Evolutionary conservation across 2,888 invertebrate genomes (phyloP).

Genomic region (Empis stercorea): DNA sequence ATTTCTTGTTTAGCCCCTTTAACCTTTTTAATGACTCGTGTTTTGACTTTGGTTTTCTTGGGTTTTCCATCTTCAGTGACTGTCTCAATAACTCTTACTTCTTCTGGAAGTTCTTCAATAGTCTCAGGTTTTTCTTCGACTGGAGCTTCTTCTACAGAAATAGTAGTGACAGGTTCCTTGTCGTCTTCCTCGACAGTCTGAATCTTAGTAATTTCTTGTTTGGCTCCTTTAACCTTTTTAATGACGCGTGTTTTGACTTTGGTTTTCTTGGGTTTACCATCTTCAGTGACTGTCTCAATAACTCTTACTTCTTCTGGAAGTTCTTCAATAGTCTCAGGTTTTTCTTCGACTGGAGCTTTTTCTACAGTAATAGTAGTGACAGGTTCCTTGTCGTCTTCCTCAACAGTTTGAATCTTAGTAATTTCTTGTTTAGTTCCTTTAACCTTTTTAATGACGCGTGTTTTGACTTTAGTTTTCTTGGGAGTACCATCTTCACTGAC

Average conservation of each 20-base stretch:
- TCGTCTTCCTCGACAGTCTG: slow-evolving; percentile 34
- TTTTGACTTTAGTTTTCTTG: slow-evolving; percentile 22
- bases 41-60: slow-evolving; percentile 25
- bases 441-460: slow-evolving; percentile 19
- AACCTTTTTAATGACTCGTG: slow-evolving; percentile 26
- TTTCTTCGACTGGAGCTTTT: slow-evolving; percentile 17
- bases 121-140: slow-evolving; percentile 19
- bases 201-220: slow-evolving; percentile 28
- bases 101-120: slow-evolving; percentile 18
- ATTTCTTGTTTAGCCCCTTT: slow-evolving; percentile 22
- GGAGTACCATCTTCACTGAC: slow-evolving; percentile 18
- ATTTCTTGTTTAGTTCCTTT: slow-evolving; percentile 21
- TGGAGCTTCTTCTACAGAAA: slow-evolving; percentile 11
- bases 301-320: slow-evolving; percentile 33
- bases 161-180: slow-evolving; percentile 22
- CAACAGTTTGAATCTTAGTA: slow-evolving; percentile 23
- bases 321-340: slow-evolving; percentile 16
- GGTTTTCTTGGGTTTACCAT: slow-evolving; percentile 25
- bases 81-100: slow-evolving; percentile 19
- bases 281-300: slow-evolving; percentile 31
- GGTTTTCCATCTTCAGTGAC: slow-evolving; percentile 22
- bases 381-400: slow-evolving; percentile 25
- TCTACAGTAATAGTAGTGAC: slow-evolving; percentile 21
- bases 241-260: slow-evolving; percentile 22
- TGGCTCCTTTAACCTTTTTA: slow-evolving; percentile 29